Base-by-base conservation (phyloP, 2,113 vertebrate genomes). In the Amphiprion ocellaris region DNA sequence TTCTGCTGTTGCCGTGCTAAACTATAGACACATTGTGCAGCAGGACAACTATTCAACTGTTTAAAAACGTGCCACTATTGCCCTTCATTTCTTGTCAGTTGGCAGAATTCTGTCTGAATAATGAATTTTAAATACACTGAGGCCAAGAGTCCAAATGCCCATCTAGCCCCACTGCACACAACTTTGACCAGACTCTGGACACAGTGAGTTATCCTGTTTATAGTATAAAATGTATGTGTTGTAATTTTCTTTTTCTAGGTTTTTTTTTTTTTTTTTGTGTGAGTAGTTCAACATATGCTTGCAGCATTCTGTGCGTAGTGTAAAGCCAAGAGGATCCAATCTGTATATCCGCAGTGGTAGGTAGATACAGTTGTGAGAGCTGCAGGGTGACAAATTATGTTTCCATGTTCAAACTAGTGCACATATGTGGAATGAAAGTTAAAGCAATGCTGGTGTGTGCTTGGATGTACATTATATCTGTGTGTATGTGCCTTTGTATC, bases 401-500 rank as follows among this genome's bases (percentile, higher is more conserved):
- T 46, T 26, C 15, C 53, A 60, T 2, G 4, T 10, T 10, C 14
- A 52, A 56, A 52, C 60, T 12, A 60, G 53, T 46, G 14, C 41
- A 44, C 17, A 55, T 14, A 50, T 24, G 23, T 2, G n/a, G 49
- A n/a, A 39, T 23, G 5, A 28, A 21, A 66, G 24, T 50, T 69
- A 62, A 60, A 75, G 26, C 62, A 59, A 46, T 15, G 54, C 26
- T 61, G 28, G 5, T 74, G 62, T 63, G 79, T 62, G 14, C 52
- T 37, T 62, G 54, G 37, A 21, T 56, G 23, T 39, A 71, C 21
- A 14, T 3, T 56, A 66, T 44, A 16, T 58, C 26, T 54, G 15
- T 79, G 28, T 66, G 44, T 33, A 37, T 44, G 37, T 24, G 4
- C 49, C n/a, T 84, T 70, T 64, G 68, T 81, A 63, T 62, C 71